These are phyloP conservation scores for Muscicapa comitata DNA, from an alignment of 2,797 vertebrate species.

Conservation along the genomic window DNA sequence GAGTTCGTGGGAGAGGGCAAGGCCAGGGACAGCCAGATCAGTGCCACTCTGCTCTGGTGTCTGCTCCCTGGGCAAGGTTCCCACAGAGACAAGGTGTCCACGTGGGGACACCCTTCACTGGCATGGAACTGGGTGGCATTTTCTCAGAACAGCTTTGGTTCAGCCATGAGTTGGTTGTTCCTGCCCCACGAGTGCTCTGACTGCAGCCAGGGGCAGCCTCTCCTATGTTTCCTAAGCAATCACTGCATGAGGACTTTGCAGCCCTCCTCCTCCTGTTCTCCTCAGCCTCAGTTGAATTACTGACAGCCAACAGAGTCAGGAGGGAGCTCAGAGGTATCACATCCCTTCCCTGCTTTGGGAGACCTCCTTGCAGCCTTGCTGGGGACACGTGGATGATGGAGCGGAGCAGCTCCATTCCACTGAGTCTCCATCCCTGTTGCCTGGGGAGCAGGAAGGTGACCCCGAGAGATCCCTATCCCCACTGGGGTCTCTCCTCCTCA, in stretches of 20 bases:
- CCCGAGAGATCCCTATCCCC: background rate
- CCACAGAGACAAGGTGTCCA: too few relatives aligned
- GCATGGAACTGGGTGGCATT: background rate
- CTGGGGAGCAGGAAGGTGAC: background rate
- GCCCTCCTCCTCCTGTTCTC: background rate
- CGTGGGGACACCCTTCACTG: rapidly evolving
- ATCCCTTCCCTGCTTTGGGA: background rate
- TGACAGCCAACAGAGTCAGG: background rate
- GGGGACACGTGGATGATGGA: rapidly evolving
- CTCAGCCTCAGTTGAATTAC: background rate
- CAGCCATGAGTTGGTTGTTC: rapidly evolving
- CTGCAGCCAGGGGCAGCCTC: background rate
- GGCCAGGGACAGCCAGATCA: rapidly evolving
- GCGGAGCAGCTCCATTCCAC: background rate
- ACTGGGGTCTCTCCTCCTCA: background rate
- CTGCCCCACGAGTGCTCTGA: background rate
- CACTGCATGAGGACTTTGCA: background rate
- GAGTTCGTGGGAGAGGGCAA: background rate
- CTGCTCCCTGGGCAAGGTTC: background rate
- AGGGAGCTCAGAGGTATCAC: background rate
- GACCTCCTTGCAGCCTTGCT: background rate
- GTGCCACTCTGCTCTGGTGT: background rate
- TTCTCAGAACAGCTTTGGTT: background rate
- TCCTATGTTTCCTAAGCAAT: background rate
- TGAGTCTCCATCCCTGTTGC: background rate